Evolutionary conservation across 1,140 invertebrate genomes (phyloP), one percentile per base, ranked within the genome.

Genomic region (Pemphigus obesinymphae): DNA sequence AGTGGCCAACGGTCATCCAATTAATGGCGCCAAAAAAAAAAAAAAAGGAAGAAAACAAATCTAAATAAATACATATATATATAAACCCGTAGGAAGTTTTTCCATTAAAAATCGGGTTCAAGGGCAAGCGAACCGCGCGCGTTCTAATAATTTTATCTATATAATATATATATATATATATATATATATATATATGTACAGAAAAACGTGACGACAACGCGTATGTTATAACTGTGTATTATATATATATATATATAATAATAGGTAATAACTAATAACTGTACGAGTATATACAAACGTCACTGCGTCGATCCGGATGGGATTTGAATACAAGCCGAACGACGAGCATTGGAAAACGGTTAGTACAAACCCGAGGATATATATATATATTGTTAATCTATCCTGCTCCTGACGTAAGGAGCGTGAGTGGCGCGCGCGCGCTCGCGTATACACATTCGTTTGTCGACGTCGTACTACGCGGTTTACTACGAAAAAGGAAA

Each of bases 21-120:
- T 73, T 73, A 73, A 73, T 50, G 45, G 45, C 70, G 70, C 70
- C 70, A 50, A 73, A 50, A 50, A 73, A 48, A 50, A 48, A 29
- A 43, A 26, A n/a, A n/a, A n/a, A n/a, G n/a, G n/a, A 17, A 17
- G 5, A 34, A 63, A 70, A 45, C 15, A 48, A 45, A 70, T 43
- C n/a, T 70, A 70, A 70, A 72, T 48, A 45, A 45, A 72, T 29
- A 29, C 17, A 20, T 40, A 40, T 45, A 4, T 45, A 45, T 45
- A 45, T 45, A 10, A 66, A 40, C 10, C 4, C 43, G 45, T 73
- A 73, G 70, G 70, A 48, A 31, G 70, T 11, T 73, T 73, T 73
- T 73, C 15, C 43, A 48, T 73, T 73, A 17, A 15, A 73, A 50
- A 48, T 5, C 26, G 11, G 43, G 26, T 73, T 73, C 43, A n/a